Base-by-base conservation (phyloP, 1,140 invertebrate species). In the Papilio polyxenes region DNA sequence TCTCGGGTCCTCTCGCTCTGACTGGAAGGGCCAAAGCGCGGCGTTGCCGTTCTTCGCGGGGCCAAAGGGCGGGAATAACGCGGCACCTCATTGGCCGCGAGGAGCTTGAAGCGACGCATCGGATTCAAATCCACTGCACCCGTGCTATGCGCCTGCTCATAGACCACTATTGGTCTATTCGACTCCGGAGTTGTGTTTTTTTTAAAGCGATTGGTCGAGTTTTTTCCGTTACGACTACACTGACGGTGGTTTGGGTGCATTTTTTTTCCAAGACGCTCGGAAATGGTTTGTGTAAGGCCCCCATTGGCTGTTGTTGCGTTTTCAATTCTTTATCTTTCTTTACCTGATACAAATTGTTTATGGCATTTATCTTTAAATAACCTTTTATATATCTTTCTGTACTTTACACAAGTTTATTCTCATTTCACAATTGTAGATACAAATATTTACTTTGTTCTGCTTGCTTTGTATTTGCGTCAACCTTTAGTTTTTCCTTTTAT, bases 161-260 rank as follows among this genome's bases (percentile, higher is more conserved):
- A 88, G 87, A 88, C 79, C 81, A 78, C 86, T 85, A 88, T 88
- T 88, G 86, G 86, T 84, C 87, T 88, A 88, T 84, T 83, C 81
- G 59, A 75, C 75, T 83, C 75, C 48, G 75, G 75, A 40, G 65
- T 69, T 69, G 23, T 37, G 65, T 69, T 69, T 84, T 85, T 31
- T 80, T 83, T 83, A 81, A 65, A 53, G 75, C 81, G 76, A 85
- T 85, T 85, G 83, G 83, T 84, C 65, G 69, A 81, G 84, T 59
- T 82, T 83, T 85, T 83, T 78, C 23, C 48, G 77, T 72, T 76
- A 59, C 37, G 53, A 78, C 20, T 48, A 53, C 20, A 15, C 48
- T 51, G 44, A 53, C 75, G 49, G 75, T 76, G 75, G 75, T 53
- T 48, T 37, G 81, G 81, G 65, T 82, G 82, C 82, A 82, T 72